Percentiles rank a stretch among this genome's conserved stretches.
Conservation (phyloP, 2,888 invertebrate species). For the Boloria selene region DNA sequence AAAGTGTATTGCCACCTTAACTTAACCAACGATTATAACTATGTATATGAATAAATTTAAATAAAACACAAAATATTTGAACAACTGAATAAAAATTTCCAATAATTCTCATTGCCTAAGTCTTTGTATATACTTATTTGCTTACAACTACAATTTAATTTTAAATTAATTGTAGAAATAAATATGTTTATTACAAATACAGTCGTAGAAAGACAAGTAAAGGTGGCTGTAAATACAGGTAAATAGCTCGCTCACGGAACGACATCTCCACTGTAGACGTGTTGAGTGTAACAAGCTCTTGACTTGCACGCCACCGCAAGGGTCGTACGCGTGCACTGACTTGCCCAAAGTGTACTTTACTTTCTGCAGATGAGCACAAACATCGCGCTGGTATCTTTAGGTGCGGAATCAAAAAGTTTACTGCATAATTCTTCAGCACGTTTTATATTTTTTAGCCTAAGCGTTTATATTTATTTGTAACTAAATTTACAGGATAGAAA, state of each 20-base stretch:
- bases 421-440: slow-evolving; percentile 33
- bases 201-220: slow-evolving; percentile 14
- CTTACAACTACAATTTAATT: not conserved
- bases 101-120: too few species aligned
- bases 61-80: too few species aligned
- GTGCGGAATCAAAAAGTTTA: slow-evolving; percentile 38
- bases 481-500: too few species aligned
- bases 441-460: slow-evolving; percentile 7
- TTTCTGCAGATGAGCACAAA: slow-evolving; percentile 45
- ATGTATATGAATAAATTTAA: too few species aligned
- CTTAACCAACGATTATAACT: too few species aligned
- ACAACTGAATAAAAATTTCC: too few species aligned
- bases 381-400: slow-evolving; percentile 39
- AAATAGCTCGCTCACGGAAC: slow-evolving; percentile 42
- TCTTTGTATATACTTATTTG: too few species aligned
- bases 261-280: slow-evolving; percentile 66
- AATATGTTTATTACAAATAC: slow-evolving; percentile 1
- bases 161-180: not conserved
- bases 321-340: slow-evolving; percentile 43
- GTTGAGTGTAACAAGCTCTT: slow-evolving; percentile 71
- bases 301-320: slow-evolving; percentile 64
- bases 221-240: slow-evolving; percentile 32
- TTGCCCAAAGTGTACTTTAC: slow-evolving; percentile 45
- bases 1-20: too few species aligned
- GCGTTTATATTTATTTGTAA: too few species aligned